A percentile compares a stretch with the other conserved stretches of the same genome.
Evolutionary conservation across 2,113 vertebrate species (phyloP).

Genomic region (Myanophis thanlyinensis): DNA sequence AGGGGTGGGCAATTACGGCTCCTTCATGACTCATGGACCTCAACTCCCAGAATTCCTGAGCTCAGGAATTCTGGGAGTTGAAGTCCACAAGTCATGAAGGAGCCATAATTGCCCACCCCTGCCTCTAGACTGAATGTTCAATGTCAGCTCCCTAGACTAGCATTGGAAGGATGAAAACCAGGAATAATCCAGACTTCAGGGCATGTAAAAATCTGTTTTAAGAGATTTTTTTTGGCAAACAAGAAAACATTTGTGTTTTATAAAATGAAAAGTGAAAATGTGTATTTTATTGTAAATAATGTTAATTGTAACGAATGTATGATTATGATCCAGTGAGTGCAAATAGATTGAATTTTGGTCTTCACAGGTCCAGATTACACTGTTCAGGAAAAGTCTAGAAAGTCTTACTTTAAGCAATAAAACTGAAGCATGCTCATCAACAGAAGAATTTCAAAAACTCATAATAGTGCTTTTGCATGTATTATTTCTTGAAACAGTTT

Average conservation of each 20-base stretch:
- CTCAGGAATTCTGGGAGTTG: too few species aligned
- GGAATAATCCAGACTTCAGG: background rate
- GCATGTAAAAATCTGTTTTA: background rate
- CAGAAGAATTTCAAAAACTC: background rate
- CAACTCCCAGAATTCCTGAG: too few species aligned
- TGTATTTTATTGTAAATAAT: background rate
- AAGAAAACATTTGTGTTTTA: background rate
- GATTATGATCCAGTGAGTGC: background rate
- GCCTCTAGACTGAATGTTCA: background rate
- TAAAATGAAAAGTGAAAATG: background rate
- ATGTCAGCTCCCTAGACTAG: background rate
- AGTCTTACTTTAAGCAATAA: background rate
- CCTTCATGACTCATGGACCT: too few species aligned
- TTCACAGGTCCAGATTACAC: background rate
- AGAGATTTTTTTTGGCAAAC: background rate
- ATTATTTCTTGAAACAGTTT: background rate
- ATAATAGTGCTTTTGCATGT: background rate
- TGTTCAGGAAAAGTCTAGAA: background rate
- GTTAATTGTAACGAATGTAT: background rate
- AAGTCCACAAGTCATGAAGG: too few species aligned
- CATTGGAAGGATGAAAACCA: background rate
- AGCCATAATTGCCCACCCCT: too few species aligned
- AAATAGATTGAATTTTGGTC: background rate
- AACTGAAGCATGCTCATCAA: background rate
- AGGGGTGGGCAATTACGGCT: too few species aligned